Evolutionary conservation across 2,113 vertebrate species (phyloP), one percentile per base, ranked within the genome.

Genomic region (Hepsetus odoe): DNA sequence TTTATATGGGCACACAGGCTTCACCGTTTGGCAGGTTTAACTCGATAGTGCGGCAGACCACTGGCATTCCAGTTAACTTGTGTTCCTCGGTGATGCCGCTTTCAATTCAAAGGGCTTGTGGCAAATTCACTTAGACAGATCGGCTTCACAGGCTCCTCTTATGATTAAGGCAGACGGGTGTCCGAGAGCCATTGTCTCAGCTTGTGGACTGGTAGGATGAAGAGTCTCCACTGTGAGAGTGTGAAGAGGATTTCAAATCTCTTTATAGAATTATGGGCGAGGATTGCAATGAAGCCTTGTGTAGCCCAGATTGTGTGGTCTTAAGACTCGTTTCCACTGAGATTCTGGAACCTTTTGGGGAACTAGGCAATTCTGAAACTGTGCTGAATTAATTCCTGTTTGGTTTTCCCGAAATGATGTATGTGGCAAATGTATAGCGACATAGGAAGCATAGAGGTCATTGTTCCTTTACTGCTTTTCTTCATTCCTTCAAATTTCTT

Each of bases 81-180:
- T 68, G 40, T 46, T 59, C 59, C 35, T 55, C 74, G 51, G 65
- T 33, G 35, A 67, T 28, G 55, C 44, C 62, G 24, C 18, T 20
- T 38, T 56, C 16, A 30, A 79, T 40, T 74, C 71, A 62, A 84
- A 76, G 69, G 71, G 24, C 69, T 61, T 22, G 9, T 30, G 76
- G 51, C 72, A 79, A 83, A 82, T 86, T 83, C 72, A 85, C 64
- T 82, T 80, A 85, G 64, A 76, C 72, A 73, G 72, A 72, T 51
- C 22, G 35, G 61, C 72, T 83, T 82, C 58, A n/a, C 51, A 76
- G 78, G 62, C 77, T 77, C 42, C 80, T 46, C 55, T 32, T 71
- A 55, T 79, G 65, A 74, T 83, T 81, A 66, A 79, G 62, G 76
- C n/a, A 78, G 69, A 77, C 55, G 11, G 68, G 6, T 64, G 61